phyloP scores from a whole-genome alignment of 1,140 invertebrate species.

The Lamellibrachia luymesi region DNA sequence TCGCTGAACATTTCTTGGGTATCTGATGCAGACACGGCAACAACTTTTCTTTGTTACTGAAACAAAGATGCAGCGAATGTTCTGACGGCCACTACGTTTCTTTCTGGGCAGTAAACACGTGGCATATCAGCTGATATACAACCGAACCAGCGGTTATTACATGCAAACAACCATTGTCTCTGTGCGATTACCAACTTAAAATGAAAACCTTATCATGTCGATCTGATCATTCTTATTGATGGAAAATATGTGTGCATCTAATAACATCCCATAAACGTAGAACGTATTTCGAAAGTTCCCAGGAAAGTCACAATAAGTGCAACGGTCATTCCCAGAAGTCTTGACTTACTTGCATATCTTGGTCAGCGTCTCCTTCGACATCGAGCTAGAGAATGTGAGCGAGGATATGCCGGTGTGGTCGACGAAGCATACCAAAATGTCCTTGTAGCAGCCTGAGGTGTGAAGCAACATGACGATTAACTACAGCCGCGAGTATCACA shows the following conservation, averaged over 20 bases:
- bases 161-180: too few species aligned
- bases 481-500: not conserved
- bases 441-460: not conserved
- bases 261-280: not conserved
- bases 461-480: not conserved
- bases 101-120: too few species aligned
- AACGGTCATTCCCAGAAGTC: not conserved
- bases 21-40: not conserved
- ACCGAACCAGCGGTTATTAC: too few species aligned
- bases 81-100: too few species aligned
- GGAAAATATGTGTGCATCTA: too few species aligned
- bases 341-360: not conserved
- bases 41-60: not conserved
- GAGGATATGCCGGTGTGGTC: not conserved
- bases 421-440: not conserved
- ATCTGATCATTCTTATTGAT: too few species aligned
- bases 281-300: not conserved
- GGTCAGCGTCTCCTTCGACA: not conserved
- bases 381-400: not conserved
- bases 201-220: too few species aligned
- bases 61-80: not conserved
- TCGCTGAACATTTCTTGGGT: not conserved
- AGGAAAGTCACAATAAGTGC: too few species aligned
- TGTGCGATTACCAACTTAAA: too few species aligned
- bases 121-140: too few species aligned